phyloP scores from a whole-genome alignment of 2,888 invertebrate species.

The Tenthredo livida region DNA sequence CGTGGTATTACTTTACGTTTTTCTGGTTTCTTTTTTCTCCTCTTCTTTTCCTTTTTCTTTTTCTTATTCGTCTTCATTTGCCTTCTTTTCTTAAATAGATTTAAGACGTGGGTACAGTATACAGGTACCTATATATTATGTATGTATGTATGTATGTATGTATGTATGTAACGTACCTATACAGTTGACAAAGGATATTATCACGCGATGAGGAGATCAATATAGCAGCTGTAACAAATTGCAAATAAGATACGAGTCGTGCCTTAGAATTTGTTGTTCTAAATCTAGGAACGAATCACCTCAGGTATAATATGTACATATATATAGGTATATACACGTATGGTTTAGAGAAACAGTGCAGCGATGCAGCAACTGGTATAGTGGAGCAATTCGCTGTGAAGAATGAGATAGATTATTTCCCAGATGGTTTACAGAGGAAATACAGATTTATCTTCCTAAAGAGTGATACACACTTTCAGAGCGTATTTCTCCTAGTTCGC shows the following conservation, averaged over 20 bases:
- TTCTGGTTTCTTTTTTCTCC: no score
- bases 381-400: conserved; percentile 44
- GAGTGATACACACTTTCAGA: conserved; percentile 44
- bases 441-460: conserved; percentile 44
- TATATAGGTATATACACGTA: neutral
- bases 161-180: no score
- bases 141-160: neutral
- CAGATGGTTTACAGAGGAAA: conserved; percentile 47
- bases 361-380: conserved; percentile 37
- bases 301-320: conserved; percentile 5
- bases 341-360: conserved; percentile 19
- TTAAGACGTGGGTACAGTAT: neutral
- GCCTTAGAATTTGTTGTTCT: conserved; percentile 34
- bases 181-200: neutral
- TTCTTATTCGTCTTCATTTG: neutral
- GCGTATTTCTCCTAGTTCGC: neutral
- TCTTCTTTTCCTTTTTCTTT: neutral
- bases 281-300: conserved; percentile 41
- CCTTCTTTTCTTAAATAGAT: neutral
- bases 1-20: neutral
- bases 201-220: conserved; percentile 29
- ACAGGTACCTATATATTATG: neutral
- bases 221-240: conserved; percentile 24
- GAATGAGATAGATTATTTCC: conserved; percentile 50
- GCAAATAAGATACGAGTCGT: conserved; percentile 20